phyloP scores from a whole-genome alignment of 2,888 invertebrate species.

The Agrochola litura region DNA sequence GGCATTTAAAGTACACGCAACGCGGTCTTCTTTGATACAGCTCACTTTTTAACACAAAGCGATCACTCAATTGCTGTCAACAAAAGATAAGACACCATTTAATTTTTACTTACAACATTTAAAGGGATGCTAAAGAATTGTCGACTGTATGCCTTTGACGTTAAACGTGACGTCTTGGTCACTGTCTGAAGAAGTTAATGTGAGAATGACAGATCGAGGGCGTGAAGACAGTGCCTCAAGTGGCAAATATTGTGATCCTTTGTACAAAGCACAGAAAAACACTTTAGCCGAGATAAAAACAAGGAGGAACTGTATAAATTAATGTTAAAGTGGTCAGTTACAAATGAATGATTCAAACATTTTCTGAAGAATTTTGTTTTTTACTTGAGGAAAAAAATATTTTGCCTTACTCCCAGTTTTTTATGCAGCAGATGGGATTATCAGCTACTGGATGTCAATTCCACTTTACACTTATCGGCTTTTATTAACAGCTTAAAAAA shows the following conservation, averaged over 20 bases:
- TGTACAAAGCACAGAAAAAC: slow-evolving; percentile 71
- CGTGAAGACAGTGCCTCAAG: slow-evolving; percentile 67
- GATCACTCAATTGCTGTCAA: slow-evolving; percentile 78
- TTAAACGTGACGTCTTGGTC: slow-evolving; percentile 51
- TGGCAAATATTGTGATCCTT: slow-evolving; percentile 72
- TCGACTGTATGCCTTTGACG: slow-evolving; percentile 58
- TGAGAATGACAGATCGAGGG: slow-evolving; percentile 72
- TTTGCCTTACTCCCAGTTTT: slow-evolving; percentile 5
- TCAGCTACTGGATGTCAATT: slow-evolving; percentile 25
- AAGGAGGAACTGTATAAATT: slow-evolving; percentile 51
- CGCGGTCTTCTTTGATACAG: slow-evolving; percentile 67
- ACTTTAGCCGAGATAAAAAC: slow-evolving; percentile 71
- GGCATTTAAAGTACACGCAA: slow-evolving; percentile 65
- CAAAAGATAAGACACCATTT: slow-evolving; percentile 77
- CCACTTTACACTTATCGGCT: slow-evolving; percentile 17
- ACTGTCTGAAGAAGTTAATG: slow-evolving; percentile 61
- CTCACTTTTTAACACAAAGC: slow-evolving; percentile 69
- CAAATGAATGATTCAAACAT: slow-evolving; percentile 47
- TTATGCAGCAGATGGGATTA: slow-evolving; percentile 18
- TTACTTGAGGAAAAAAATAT: not conserved
- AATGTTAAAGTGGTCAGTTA: slow-evolving; percentile 36
- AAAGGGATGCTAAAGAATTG: slow-evolving; percentile 44
- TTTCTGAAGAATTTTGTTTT: slow-evolving; percentile 10
- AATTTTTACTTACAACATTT: slow-evolving; percentile 71
- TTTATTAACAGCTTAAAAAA: slow-evolving; percentile 41